Percentiles rank a stretch among this genome's conserved stretches.
These are phyloP conservation scores for Erithacus rubecula DNA, from an alignment of 2,797 vertebrate species.

Conservation along the genomic window DNA sequence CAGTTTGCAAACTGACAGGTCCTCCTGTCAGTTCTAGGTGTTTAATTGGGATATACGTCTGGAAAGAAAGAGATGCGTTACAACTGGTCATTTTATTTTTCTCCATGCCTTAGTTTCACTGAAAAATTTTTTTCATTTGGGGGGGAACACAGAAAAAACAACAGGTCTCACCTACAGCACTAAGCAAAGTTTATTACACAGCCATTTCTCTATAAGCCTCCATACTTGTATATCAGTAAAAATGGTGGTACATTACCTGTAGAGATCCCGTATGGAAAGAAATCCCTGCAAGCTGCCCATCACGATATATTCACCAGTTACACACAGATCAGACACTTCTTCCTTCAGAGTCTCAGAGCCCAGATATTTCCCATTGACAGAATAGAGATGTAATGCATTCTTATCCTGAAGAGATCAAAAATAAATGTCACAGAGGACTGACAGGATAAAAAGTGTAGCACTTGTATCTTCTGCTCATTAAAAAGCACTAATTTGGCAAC, in stretches of 20 bases:
- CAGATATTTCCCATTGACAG: conserved; percentile 92
- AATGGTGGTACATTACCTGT: conserved; percentile 80
- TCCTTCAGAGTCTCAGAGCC: conserved; percentile 88
- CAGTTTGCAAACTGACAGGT: not conserved
- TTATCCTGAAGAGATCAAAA: conserved; percentile 83
- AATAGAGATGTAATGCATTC: conserved; percentile 92
- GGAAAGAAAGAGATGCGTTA: not conserved
- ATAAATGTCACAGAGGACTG: not conserved
- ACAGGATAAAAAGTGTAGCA: not conserved
- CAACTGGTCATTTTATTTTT: not conserved
- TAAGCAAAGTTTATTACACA: not conserved
- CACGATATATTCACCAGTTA: conserved; percentile 87
- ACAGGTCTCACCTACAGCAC: not conserved
- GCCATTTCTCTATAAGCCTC: not conserved
- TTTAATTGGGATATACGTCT: not conserved
- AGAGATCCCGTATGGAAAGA: conserved; percentile 90
- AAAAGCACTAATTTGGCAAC: not conserved
- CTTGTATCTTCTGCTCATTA: not conserved
- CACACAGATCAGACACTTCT: conserved; percentile 91
- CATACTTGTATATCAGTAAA: not conserved
- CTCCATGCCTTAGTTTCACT: not conserved
- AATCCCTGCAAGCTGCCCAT: conserved; percentile 92
- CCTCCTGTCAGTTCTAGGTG: not conserved
- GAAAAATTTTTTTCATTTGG: not conserved
- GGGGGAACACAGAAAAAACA: not conserved